Percentiles rank a stretch among this genome's conserved stretches.
phyloP scores from a whole-genome alignment of 1,140 invertebrate genomes.

The Polypedilum vanderplanki region DNA sequence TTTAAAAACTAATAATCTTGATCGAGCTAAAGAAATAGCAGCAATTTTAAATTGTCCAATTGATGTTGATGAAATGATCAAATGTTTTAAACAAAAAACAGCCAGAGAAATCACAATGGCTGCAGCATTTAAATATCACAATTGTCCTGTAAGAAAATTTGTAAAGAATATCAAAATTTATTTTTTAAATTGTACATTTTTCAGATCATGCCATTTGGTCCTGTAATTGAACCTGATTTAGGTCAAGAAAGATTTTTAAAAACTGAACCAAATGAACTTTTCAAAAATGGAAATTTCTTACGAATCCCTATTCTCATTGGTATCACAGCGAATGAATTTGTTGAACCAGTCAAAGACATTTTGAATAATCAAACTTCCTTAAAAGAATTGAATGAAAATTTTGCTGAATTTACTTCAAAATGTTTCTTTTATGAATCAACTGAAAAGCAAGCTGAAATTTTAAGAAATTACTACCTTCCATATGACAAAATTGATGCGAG shows the following conservation, averaged over 20 bases:
- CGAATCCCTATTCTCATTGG: conserved; percentile 60
- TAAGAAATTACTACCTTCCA: neutral
- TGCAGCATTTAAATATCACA: no score
- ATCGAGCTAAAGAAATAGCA: conserved; percentile 61
- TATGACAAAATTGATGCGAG: neutral
- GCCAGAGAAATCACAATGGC: no score
- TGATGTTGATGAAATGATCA: conserved; percentile 50
- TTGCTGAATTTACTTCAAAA: conserved; percentile 48
- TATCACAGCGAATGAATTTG: conserved; percentile 59
- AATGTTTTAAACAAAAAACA: conserved; percentile 56
- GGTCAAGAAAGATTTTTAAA: conserved; percentile 59
- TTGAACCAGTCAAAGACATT: conserved; percentile 45
- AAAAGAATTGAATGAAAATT: conserved; percentile 49
- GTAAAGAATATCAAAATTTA: conserved; percentile 49
- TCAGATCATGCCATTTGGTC: conserved; percentile 55
- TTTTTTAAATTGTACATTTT: conserved; percentile 41
- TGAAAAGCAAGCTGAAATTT: conserved; percentile 41
- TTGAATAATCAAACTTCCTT: no score
- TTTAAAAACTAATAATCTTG: conserved; percentile 48
- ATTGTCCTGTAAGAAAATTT: conserved; percentile 31
- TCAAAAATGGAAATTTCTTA: conserved; percentile 51
- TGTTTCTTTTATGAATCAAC: conserved; percentile 48
- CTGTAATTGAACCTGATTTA: conserved; percentile 61
- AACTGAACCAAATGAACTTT: conserved; percentile 51
- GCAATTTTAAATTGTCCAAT: conserved; percentile 58